Percentiles rank a stretch among this genome's conserved stretches.
Evolutionary conservation across 2,888 invertebrate species (phyloP).

Genomic region (Rotaria magnacalcarata): DNA sequence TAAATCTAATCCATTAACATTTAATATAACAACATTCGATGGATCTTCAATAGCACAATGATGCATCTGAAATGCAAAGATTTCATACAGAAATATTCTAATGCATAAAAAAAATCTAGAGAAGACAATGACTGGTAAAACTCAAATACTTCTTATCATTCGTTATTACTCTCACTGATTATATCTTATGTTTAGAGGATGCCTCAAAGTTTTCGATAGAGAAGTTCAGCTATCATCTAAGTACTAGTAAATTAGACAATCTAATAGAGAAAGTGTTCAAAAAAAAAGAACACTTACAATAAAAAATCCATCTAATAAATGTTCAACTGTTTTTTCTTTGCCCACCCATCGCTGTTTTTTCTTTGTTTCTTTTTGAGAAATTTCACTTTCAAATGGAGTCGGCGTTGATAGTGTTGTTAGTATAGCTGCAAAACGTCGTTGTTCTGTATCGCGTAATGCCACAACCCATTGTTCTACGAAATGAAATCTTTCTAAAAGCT

Average conservation of each 20-base stretch:
- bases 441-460: constrained; percentile 20
- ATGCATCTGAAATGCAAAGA: constrained; percentile 53
- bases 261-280: not conserved
- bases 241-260: too few relatives aligned
- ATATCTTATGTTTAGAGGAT: too few relatives aligned
- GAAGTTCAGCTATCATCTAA: too few relatives aligned
- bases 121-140: too few relatives aligned
- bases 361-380: not conserved
- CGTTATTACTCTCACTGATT: too few relatives aligned
- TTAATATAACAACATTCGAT: constrained; percentile 55
- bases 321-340: constrained; percentile 10
- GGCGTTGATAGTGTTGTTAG: constrained; percentile 4
- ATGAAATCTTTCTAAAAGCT: not conserved
- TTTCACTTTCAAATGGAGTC: not conserved
- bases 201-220: too few relatives aligned
- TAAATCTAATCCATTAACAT: constrained; percentile 54
- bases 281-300: constrained; percentile 50
- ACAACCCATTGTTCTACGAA: not conserved
- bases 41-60: constrained; percentile 58
- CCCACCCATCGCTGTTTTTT: not conserved
- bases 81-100: too few relatives aligned
- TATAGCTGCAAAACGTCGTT: constrained; percentile 22
- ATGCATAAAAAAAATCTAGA: too few relatives aligned
- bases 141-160: too few relatives aligned
- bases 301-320: constrained; percentile 56